phyloP scores from a whole-genome alignment of 1,140 invertebrate species.

The Marisa cornuarietis region DNA sequence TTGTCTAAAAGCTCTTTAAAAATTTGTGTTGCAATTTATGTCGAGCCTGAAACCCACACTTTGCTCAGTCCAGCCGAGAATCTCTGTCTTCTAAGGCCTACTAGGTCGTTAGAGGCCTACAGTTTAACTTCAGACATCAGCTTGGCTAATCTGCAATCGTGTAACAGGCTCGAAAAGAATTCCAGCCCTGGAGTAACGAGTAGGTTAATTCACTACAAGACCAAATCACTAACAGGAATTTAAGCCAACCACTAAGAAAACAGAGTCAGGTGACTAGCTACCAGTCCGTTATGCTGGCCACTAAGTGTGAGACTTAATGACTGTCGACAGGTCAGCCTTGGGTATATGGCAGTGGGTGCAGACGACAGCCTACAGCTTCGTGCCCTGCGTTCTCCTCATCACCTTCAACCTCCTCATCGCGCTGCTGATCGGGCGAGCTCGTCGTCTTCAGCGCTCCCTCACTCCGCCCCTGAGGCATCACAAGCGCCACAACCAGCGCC shows the following conservation, averaged over 20 bases:
- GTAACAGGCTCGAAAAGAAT: no score
- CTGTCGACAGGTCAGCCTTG: not conserved
- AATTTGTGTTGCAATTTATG: no score
- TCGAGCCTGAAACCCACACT: no score
- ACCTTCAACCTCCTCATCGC: conserved; percentile 30
- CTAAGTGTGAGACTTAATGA: not conserved
- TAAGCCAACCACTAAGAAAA: not conserved
- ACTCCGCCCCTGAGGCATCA: not conserved
- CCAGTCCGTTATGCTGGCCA: conserved; percentile 17
- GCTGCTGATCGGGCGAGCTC: conserved; percentile 11
- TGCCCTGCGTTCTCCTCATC: conserved; percentile 25
- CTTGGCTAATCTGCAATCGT: no score
- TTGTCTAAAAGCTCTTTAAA: no score
- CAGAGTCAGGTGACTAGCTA: not conserved
- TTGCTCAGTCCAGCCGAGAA: no score
- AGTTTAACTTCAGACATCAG: no score
- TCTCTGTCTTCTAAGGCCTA: no score
- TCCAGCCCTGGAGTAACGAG: no score
- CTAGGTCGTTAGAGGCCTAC: no score
- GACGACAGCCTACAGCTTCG: conserved; percentile 20
- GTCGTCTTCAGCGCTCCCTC: not conserved
- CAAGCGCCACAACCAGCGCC: not conserved
- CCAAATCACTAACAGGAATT: no score
- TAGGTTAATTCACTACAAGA: no score
- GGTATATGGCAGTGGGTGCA: conserved; percentile 21